Conservation (phyloP, 2,888 invertebrate genomes). For the Tigriopus californicus region DNA sequence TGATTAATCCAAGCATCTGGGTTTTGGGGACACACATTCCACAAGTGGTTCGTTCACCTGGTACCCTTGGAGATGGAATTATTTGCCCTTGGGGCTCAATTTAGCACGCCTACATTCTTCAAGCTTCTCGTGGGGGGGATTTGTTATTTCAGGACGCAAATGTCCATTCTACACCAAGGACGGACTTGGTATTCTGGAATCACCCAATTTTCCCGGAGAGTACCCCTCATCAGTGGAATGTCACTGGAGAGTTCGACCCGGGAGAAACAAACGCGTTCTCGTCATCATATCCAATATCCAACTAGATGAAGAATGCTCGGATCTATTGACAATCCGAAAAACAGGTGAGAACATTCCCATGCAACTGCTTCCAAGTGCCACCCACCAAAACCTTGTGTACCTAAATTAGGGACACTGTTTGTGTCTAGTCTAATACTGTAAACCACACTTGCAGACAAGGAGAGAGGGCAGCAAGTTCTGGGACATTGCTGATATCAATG, state of each 20-base stretch:
- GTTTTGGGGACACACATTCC: no score
- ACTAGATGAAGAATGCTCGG: constrained; percentile 28
- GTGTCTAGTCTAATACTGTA: no score
- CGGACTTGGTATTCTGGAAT: constrained; percentile 26
- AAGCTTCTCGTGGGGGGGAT: not conserved
- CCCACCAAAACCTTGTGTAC: no score
- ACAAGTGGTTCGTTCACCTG: no score
- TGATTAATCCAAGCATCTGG: no score
- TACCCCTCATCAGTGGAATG: constrained; percentile 29
- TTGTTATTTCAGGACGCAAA: constrained; percentile 18
- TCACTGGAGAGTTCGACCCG: constrained; percentile 29
- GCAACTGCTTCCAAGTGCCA: no score
- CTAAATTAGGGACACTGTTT: no score
- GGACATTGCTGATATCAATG: no score
- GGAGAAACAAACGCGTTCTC: constrained; percentile 27
- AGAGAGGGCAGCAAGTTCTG: no score
- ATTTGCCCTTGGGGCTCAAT: not conserved
- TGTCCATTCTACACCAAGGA: constrained; percentile 21
- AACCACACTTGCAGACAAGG: no score
- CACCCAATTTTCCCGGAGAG: constrained; percentile 31
- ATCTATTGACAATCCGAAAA: constrained; percentile 28
- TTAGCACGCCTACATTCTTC: not conserved
- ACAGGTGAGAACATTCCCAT: constrained; percentile 25
- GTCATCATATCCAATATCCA: constrained; percentile 30
- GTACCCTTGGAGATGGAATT: no score